Conservation (phyloP, 2,797 vertebrate species). For the Etheostoma nigrum region DNA sequence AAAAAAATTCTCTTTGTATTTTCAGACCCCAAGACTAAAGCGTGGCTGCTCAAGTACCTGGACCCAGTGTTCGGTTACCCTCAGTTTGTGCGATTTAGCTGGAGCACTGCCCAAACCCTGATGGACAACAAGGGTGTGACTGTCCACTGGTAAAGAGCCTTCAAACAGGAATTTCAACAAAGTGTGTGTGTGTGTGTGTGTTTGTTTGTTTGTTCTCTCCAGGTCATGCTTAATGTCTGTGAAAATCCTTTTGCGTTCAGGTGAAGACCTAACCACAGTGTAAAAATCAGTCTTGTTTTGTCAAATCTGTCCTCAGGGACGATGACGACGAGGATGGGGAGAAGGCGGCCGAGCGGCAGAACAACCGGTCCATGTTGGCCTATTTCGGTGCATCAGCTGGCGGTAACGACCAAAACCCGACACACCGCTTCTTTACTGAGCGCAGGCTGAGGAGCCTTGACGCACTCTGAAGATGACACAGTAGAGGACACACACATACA, state of each 20-base stretch:
- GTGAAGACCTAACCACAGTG: constrained; percentile 29
- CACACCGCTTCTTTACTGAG: constrained; percentile 78
- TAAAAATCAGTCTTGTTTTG: constrained; percentile 21
- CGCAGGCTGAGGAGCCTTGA: constrained; percentile 70
- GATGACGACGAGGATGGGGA: constrained; percentile 82
- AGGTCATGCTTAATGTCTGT: constrained; percentile 38
- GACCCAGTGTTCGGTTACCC: constrained; percentile 94
- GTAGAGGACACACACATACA: not conserved
- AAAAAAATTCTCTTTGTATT: not conserved
- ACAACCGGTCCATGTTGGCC: constrained; percentile 81
- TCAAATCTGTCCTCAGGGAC: constrained; percentile 72
- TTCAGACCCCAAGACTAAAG: constrained; percentile 93
- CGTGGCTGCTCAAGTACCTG: constrained; percentile 87
- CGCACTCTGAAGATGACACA: constrained; percentile 65
- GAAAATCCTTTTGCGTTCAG: constrained; percentile 49
- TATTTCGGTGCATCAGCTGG: constrained; percentile 79
- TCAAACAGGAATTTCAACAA: not conserved
- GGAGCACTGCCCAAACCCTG: constrained; percentile 92
- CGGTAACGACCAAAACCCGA: constrained; percentile 29
- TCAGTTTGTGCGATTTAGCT: constrained; percentile 95
- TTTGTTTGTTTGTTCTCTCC: not conserved
- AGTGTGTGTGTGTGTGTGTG: not conserved
- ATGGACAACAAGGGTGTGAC: constrained; percentile 87
- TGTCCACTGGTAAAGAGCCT: constrained; percentile 86
- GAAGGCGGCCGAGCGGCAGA: constrained; percentile 76